phyloP scores from a whole-genome alignment of 2,113 vertebrate genomes.

The Myotis lucifugus region DNA sequence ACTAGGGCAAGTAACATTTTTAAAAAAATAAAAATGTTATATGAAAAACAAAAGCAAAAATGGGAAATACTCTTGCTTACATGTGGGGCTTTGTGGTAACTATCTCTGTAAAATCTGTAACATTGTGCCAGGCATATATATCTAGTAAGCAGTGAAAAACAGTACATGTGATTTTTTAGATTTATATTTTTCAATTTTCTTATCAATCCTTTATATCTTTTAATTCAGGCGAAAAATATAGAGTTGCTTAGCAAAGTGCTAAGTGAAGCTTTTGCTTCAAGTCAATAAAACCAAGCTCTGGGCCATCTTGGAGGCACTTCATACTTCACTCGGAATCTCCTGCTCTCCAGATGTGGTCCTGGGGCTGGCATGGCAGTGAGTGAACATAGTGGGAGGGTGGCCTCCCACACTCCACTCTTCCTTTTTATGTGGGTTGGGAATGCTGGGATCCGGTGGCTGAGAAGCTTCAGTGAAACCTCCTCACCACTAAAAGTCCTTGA shows the following conservation, averaged over 20 bases:
- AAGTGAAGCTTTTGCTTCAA: background rate
- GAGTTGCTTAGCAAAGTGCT: background rate
- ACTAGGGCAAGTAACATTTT: too few relatives aligned
- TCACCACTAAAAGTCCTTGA: background rate
- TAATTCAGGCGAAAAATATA: background rate
- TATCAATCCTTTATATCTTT: background rate
- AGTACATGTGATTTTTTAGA: background rate
- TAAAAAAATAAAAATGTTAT: background rate
- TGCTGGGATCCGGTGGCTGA: background rate
- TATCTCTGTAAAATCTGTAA: background rate
- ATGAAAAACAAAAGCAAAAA: slow-evolving; percentile 17
- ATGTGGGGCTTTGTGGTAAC: background rate
- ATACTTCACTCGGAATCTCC: background rate
- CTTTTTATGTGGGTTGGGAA: background rate
- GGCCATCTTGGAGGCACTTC: too few relatives aligned
- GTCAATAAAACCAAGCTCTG: background rate
- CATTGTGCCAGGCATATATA: background rate
- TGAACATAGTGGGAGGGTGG: background rate
- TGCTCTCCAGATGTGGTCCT: background rate
- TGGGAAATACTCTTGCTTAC: background rate
- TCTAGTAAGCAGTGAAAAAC: background rate
- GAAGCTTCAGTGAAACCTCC: background rate
- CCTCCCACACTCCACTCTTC: background rate
- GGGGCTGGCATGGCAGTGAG: background rate
- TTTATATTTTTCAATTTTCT: background rate